A percentile compares a stretch with the other conserved stretches of the same genome.
These are phyloP conservation scores for Octopus sinensis DNA, from an alignment of 1,140 invertebrate genomes.

Conservation along the genomic window DNA sequence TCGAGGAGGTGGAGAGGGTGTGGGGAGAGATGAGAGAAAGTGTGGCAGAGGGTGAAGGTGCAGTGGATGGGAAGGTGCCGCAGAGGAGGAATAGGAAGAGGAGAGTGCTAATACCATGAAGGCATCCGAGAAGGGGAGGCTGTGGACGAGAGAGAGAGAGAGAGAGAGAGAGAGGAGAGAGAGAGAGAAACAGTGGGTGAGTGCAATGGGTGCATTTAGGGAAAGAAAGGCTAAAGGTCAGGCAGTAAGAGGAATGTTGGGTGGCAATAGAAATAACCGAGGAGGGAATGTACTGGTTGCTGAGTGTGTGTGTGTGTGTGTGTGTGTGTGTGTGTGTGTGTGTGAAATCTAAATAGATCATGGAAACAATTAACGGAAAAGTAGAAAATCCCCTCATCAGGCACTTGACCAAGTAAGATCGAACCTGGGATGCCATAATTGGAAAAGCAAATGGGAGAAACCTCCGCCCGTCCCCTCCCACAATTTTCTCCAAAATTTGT, in stretches of 20 bases:
- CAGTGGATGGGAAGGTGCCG: not conserved
- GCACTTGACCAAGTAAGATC: too few species aligned
- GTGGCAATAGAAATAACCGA: not conserved
- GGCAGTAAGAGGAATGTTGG: not conserved
- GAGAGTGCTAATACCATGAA: not conserved
- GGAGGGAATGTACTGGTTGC: not conserved
- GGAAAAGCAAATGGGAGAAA: too few species aligned
- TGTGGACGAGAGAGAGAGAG: not conserved
- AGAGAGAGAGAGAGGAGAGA: not conserved
- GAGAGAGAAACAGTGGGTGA: not conserved
- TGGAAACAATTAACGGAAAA: not conserved
- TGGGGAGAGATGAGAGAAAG: not conserved
- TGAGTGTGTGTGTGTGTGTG: conserved; percentile 1
- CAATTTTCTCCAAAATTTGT: too few species aligned
- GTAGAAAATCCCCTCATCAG: too few species aligned
- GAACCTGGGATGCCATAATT: too few species aligned
- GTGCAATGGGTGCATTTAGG: not conserved
- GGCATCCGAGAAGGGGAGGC: not conserved
- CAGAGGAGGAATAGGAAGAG: not conserved
- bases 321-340: not conserved
- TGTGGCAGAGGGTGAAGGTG: not conserved
- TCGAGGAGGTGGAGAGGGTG: not conserved
- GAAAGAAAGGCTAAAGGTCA: not conserved
- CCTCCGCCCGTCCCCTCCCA: too few species aligned
- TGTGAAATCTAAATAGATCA: not conserved